Percentiles rank a stretch among this genome's conserved stretches.
Evolutionary conservation across 37 sponge, comb jelly and placozoan genomes (phyloP).

Genomic region (Corticium candelabrum): DNA sequence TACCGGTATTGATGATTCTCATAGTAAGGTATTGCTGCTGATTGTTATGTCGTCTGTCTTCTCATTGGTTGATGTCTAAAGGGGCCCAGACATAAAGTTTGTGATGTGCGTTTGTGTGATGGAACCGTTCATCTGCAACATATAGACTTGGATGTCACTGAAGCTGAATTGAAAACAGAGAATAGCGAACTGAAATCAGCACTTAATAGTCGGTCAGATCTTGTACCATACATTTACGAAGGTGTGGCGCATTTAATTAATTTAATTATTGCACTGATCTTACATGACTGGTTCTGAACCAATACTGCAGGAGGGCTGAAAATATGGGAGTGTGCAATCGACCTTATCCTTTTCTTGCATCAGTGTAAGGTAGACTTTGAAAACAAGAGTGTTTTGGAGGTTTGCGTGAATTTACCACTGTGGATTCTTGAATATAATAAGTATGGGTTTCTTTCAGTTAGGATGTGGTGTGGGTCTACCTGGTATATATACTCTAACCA

Average conservation of each 20-base stretch:
- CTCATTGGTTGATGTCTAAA: too few relatives aligned
- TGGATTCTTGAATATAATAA: neutral
- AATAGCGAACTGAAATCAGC: neutral
- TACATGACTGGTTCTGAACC: too few relatives aligned
- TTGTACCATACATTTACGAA: neutral
- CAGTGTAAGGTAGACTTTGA: neutral
- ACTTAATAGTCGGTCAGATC: too few relatives aligned
- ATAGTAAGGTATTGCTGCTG: too few relatives aligned
- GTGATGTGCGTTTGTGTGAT: too few relatives aligned
- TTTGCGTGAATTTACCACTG: neutral
- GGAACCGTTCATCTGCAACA: too few relatives aligned
- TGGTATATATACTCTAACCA: constrained; percentile 53
- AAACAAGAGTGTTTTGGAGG: neutral
- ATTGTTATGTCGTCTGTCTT: too few relatives aligned
- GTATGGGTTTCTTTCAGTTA: constrained; percentile 60
- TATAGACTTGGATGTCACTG: too few relatives aligned
- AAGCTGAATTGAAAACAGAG: neutral
- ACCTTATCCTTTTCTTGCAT: constrained; percentile 49
- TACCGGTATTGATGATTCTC: too few relatives aligned
- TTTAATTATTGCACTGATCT: neutral
- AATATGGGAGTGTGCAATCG: constrained; percentile 90
- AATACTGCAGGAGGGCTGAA: constrained; percentile 90
- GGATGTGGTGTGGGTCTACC: constrained; percentile 93
- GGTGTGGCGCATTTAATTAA: neutral
- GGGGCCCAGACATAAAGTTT: too few relatives aligned